Base-by-base conservation (phyloP, 2,888 invertebrate genomes). In the Ormyrus rosae region DNA sequence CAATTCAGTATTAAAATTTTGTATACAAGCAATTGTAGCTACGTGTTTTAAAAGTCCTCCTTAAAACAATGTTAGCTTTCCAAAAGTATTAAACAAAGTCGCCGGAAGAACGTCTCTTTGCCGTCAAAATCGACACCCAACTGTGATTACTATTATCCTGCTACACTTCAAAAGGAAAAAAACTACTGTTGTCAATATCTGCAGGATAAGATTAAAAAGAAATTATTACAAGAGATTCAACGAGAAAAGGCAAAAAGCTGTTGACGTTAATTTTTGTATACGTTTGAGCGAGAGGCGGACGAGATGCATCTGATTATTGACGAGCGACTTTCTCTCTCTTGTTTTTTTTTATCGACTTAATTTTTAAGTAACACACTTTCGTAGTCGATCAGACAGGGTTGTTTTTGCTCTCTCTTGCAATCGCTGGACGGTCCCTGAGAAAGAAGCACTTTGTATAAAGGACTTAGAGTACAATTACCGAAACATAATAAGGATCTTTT, bases 141-240 rank as follows among this genome's bases (percentile, higher is more conserved):
- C 53, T 75, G 73, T 74, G 64, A 74, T 65, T 74, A 82, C 83
- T 83, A 83, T 83, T 84, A 86, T 85, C 84, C 85, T 83, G 82
- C 84, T 58, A 50, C n/a, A 60, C 4, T 60, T 45, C 58, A 75
- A 13, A 65, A 10, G 10, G 34, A 74, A 10, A 74, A 10, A 56
- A 56, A 71, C 71, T 85, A 85, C 85, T 83, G 84, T 87, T 86
- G 85, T 87, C 84, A 86, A 87, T 85, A 87, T 86, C 82, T 65
- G 56, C 34, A 34, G 77, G 71, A 71, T 73, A 73, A 67, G 46
- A 63, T 48, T 69, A 69, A 69, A 50, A 13, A 69, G 45, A 46
- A 46, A 67, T n/a, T 45, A 53, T 46, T 53, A 61, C 19, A 53
- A 61, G 46, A 61, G 55, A 58, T 48, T 9, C n/a, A 61, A 11